phyloP scores from a whole-genome alignment of 2,113 vertebrate species.

The Cyprinodon tularosa region DNA sequence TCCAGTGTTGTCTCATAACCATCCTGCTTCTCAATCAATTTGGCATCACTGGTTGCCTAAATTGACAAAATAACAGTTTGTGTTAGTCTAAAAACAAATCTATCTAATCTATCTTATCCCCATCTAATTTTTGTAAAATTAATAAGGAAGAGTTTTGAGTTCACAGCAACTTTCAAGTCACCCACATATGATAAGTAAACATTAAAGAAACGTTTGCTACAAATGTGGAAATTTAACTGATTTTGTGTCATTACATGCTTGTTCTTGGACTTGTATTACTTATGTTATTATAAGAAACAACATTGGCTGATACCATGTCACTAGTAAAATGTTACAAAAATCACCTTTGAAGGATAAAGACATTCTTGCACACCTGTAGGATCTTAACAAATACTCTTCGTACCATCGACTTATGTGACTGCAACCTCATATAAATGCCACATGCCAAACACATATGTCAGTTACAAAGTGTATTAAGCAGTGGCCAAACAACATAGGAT shows the following conservation, averaged over 20 bases:
- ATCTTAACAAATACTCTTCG: background rate
- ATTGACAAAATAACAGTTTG: slow-evolving; percentile 96
- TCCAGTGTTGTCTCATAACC: slow-evolving; percentile 84
- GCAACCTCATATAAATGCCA: no score
- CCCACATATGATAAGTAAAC: background rate
- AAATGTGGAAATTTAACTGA: background rate
- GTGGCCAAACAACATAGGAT: background rate
- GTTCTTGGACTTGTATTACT: background rate
- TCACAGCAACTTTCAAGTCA: slow-evolving; percentile 1
- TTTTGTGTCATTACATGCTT: background rate
- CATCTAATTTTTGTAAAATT: slow-evolving; percentile 4
- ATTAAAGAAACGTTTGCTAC: background rate
- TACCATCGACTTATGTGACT: no score
- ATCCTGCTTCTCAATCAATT: slow-evolving; percentile 93
- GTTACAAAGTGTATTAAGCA: background rate
- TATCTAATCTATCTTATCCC: slow-evolving; percentile 25
- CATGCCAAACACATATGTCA: no score
- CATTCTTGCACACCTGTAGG: background rate
- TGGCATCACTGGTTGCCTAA: slow-evolving; percentile 96
- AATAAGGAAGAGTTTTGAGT: slow-evolving; percentile 1
- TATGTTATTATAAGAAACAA: background rate
- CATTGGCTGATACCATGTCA: background rate
- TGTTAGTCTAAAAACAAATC: slow-evolving; percentile 75
- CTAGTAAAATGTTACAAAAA: background rate
- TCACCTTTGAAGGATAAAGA: background rate